These are phyloP conservation scores for Diogma glabrata DNA, from an alignment of 2,888 invertebrate genomes.

Conservation along the genomic window DNA sequence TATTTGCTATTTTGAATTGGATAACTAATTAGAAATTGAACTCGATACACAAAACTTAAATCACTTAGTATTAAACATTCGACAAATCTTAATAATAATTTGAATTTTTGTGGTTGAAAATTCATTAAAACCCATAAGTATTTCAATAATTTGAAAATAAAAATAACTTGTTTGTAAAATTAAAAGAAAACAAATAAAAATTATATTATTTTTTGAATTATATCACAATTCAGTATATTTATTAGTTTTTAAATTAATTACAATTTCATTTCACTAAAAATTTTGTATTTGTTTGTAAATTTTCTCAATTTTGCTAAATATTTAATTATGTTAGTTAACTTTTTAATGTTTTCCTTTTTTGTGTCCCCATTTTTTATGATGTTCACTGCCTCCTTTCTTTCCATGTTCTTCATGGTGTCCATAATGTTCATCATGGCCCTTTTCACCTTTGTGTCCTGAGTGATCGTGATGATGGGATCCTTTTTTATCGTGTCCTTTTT, in stretches of 20 bases:
- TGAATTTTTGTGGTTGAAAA: too few species aligned
- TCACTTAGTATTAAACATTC: too few species aligned
- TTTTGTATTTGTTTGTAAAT: slow-evolving; percentile 1
- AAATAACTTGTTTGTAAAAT: too few species aligned
- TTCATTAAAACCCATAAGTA: too few species aligned
- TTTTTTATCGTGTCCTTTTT: slow-evolving; percentile 69
- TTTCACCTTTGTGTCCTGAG: slow-evolving; percentile 66
- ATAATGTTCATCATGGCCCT: slow-evolving; percentile 65
- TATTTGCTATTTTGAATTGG: too few species aligned
- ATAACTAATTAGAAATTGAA: too few species aligned
- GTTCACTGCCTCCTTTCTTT: slow-evolving; percentile 69
- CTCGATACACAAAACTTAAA: too few species aligned
- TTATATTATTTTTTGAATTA: background rate
- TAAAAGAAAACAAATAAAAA: too few species aligned
- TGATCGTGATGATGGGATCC: slow-evolving; percentile 70
- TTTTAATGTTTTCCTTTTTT: slow-evolving; percentile 36
- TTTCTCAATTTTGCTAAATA: background rate
- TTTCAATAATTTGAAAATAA: too few species aligned
- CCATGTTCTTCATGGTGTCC: slow-evolving; percentile 61
- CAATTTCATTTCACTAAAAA: background rate
- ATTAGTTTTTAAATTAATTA: slow-evolving; percentile 5
- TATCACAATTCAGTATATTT: slow-evolving; percentile 6
- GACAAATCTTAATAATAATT: too few species aligned
- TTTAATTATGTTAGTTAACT: background rate
- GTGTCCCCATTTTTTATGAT: slow-evolving; percentile 68